Percentiles rank a stretch among this genome's conserved stretches.
These are phyloP conservation scores for Melanotaenia parkinsoni DNA, from an alignment of 2,797 vertebrate species.

Conservation along the genomic window DNA sequence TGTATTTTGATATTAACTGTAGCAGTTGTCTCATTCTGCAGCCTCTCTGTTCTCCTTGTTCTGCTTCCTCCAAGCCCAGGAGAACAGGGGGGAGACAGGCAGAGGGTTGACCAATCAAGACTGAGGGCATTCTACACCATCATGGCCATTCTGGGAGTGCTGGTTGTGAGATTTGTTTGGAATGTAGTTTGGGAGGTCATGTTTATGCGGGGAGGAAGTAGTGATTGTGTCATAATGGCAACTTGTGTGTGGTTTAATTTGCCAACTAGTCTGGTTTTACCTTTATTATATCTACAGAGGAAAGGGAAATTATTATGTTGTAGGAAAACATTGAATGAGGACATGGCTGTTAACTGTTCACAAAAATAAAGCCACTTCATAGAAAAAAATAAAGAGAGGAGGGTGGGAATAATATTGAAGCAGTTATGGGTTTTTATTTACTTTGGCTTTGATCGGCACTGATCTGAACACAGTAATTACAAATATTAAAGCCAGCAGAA, in stretches of 20 bases:
- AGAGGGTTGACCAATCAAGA: conserved; percentile 27
- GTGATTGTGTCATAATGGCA: not conserved
- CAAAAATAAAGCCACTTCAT: too few species aligned
- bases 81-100: fast-evolving
- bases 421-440: too few species aligned
- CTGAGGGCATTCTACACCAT: conserved; percentile 24
- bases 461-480: too few species aligned
- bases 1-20: not conserved
- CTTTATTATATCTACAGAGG: conserved; percentile 31
- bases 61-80: not conserved
- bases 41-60: not conserved
- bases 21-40: not conserved
- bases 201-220: not conserved
- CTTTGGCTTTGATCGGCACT: too few species aligned
- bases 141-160: not conserved
- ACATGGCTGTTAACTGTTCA: too few species aligned
- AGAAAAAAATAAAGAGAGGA: too few species aligned
- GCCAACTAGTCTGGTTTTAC: conserved; percentile 34
- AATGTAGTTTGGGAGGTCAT: fast-evolving
- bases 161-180: conserved; percentile 7
- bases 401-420: too few species aligned
- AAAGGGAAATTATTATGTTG: conserved; percentile 19
- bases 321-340: too few species aligned
- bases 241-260: not conserved
- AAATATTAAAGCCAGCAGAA: too few species aligned